Evolutionary conservation across 53 echinoderm and acorn worm species (phyloP).

Genomic region (Echinarachnius parma): DNA sequence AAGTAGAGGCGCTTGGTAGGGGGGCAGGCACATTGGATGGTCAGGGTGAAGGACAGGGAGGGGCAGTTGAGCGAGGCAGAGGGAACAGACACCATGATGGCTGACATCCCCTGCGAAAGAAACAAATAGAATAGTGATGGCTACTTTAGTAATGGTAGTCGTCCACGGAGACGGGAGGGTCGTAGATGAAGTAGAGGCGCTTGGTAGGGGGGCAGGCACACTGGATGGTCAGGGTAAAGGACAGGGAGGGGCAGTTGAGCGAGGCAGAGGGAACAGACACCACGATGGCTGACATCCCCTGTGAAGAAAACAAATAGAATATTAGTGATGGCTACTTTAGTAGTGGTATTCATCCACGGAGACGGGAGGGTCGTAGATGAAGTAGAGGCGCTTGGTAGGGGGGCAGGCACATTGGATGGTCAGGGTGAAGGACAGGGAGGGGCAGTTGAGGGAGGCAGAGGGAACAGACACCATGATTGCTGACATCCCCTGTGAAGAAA

Average conservation of each 20-base stretch:
- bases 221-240: slow-evolving; percentile 69
- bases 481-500: slow-evolving; percentile 62
- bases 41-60: slow-evolving; percentile 65
- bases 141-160: slow-evolving; percentile 74
- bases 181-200: slow-evolving; percentile 73
- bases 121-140: no score
- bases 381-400: slow-evolving; percentile 77
- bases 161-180: slow-evolving; percentile 49
- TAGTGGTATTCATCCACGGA: slow-evolving; percentile 59
- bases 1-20: slow-evolving; percentile 79
- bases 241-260: slow-evolving; percentile 55
- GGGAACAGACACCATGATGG: slow-evolving; percentile 64
- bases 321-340: no score
- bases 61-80: slow-evolving; percentile 73
- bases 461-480: slow-evolving; percentile 65
- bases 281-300: slow-evolving; percentile 66
- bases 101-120: slow-evolving; percentile 60
- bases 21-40: slow-evolving; percentile 76
- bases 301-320: no score
- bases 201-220: slow-evolving; percentile 86
- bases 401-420: slow-evolving; percentile 80
- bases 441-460: slow-evolving; percentile 71
- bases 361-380: slow-evolving; percentile 63
- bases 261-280: slow-evolving; percentile 78
- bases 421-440: slow-evolving; percentile 63